Evolutionary conservation across 2,797 vertebrate genomes (phyloP), one percentile per base, ranked within the genome.

Genomic region (Melopsittacus undulatus): DNA sequence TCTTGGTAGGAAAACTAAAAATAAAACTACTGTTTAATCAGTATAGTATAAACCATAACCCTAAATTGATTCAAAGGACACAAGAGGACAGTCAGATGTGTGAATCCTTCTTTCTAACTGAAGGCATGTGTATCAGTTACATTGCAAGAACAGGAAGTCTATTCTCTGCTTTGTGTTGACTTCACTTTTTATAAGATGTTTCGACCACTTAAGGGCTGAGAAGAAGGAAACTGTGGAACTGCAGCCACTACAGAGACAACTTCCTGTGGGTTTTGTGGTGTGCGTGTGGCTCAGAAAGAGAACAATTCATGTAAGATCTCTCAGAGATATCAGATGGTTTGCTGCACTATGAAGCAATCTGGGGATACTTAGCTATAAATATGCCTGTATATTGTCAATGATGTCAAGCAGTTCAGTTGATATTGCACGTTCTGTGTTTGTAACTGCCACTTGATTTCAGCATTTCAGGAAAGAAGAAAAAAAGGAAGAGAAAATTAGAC

Each of bases 231-330:
- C 94, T 81, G n/a, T 85, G 90, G 87, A 97, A 97, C 98, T 97
- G 4, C 97, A 98, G 91, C 84, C 78, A 86, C 97, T 92, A 95
- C 68, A 93, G 83, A 97, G 81, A 97, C 91, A 95, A 95, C 97
- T 98, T 98, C 98, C 98, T 97, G 97, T 98, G 97, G 97, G 87
- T 96, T 96, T 96, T 97, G 92, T 97, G 97, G 96, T 91, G 91
- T 89, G 52, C 95, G 46, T 95, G 96, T 23, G 90, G 97, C 92
- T 94, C 79, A 76, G 91, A 95, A 94, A 66, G 42, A 69, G 83
- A 94, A 94, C 61, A 77, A 90, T 79, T 93, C 72, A 36, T 13
- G 0, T 4, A 10, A 72, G 67, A 83, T 46, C 19, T 77, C 48
- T 79, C 59, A 54, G 83, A 69, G 85, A 32, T 38, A 75, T 38